Base-by-base conservation (phyloP, 2,888 invertebrate genomes). In the Caenorhabditis doughertyi region DNA sequence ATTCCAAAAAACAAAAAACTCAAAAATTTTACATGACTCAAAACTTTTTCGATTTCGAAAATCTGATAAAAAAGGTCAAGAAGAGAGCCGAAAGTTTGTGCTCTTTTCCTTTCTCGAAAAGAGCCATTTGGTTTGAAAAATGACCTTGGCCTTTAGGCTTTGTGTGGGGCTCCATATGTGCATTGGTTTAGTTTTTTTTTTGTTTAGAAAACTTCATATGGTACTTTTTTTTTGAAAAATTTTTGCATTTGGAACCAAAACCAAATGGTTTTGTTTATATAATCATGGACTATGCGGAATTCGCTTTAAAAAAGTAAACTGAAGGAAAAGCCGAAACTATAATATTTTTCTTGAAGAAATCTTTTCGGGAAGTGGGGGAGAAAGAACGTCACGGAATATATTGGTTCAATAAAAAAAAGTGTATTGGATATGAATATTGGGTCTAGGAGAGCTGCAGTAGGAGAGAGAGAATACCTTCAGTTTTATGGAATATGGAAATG, bases 401-500 rank as follows among this genome's bases (percentile, higher is more conserved):
- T 16, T 42, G 29, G 47, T 44, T 62, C 25, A 64, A 64, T 49
- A 49, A 64, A 60, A 60, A 58, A 58, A 58, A 42, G 47, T 18
- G 49, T 42, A 64, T 25, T 62, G 42, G 25, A n/a, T n/a, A n/a
- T n/a, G n/a, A n/a, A n/a, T n/a, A n/a, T n/a, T n/a, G n/a, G n/a
- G n/a, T n/a, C n/a, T n/a, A n/a, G 27, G 21, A 18, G 47, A 47
- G 42, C 13, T 9, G 44, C 25, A 0, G 49, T 18, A 21, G 16
- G 53, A 53, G 16, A 27, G 23, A 21, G 27, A 21, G 4, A 44
- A 35, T 35, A 65, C 51, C 65, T 65, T 65, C 13, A 51, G 65
- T 65, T 65, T 65, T 65, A 65, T 65, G 65, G 65, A 65, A 35
- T 35, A 65, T 51, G 65, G 65, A 65, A 65, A 65, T 65, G 65